Evolutionary conservation across 2,888 invertebrate genomes (phyloP), one percentile per base, ranked within the genome.

Genomic region (Tipula helvola): DNA sequence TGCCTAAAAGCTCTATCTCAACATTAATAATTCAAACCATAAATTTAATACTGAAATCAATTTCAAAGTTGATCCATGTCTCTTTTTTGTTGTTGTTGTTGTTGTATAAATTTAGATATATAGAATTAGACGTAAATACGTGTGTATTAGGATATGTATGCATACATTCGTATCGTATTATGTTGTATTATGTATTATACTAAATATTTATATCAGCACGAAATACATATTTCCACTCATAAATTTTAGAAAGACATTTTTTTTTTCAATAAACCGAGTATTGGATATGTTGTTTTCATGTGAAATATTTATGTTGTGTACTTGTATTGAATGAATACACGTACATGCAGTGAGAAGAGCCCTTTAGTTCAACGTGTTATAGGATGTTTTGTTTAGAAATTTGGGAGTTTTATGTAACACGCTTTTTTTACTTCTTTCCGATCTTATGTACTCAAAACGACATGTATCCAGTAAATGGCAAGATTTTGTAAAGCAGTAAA

Each of bases 1-100:
- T 84, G 36, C 84, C 41, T 84, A 41, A 84, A 84, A 84, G 41
- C 84, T 41, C 41, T 84, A 39, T 41, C 41, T 84, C 84, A 41
- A 84, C 84, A 84, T 84, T 84, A 84, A 84, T 84, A 84, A 84
- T 84, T 84, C 84, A 84, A 84, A 36, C 84, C 84, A 84, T 84
- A 84, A 84, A 84, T 84, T 84, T 36, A 84, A 84, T 84, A 39
- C 41, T 84, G 84, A 84, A 84, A 84, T 84, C 84, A 84, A 84
- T 84, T 84, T 84, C 41, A 84, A 84, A 84, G 84, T 84, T 84
- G 84, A 84, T 84, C 84, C 84, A 84, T 84, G 84, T 84, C 84
- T 10, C 41, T 52, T 84, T 84, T 16, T 36, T n/a, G n/a, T n/a
- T n/a, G n/a, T n/a, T n/a, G n/a, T 39, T 84, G 3, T 36, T 39